Conservation (phyloP, 2,797 vertebrate species). For the Parauchenoglanis ngamensis region DNA sequence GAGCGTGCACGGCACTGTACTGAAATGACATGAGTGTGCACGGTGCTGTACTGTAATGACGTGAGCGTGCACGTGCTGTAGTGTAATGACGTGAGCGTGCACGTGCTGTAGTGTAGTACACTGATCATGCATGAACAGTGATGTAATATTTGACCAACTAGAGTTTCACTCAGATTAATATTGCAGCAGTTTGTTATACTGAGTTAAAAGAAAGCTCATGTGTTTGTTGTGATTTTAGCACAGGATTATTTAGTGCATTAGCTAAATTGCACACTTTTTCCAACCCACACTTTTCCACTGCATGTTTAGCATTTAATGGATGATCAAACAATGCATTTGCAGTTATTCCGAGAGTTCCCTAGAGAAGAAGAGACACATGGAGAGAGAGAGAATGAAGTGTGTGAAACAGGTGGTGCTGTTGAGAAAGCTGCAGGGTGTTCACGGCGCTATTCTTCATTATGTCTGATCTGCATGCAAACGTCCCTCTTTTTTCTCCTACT, state of each 20-base stretch:
- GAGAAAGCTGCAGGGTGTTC: background rate
- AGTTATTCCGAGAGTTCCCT: background rate
- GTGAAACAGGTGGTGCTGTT: background rate
- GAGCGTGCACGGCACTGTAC: background rate
- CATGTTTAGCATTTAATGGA: conserved; percentile 5
- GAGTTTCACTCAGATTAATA: background rate
- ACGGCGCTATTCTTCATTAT: background rate
- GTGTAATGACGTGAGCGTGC: too few relatives aligned
- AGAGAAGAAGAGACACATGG: background rate
- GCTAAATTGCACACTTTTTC: background rate
- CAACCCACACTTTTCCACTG: background rate
- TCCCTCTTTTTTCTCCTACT: background rate
- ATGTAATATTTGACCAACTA: background rate
- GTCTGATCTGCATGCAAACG: background rate
- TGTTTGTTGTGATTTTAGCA: background rate
- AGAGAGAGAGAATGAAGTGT: background rate
- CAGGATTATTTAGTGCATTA: background rate
- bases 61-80: too few relatives aligned
- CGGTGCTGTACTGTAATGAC: too few relatives aligned
- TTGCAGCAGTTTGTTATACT: background rate
- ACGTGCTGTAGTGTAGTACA: too few relatives aligned
- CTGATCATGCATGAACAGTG: background rate
- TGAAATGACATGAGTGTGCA: background rate
- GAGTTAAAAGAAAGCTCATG: background rate
- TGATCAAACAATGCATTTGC: background rate